These are phyloP conservation scores for Hydroisotoma schaefferi DNA, from an alignment of 2,888 invertebrate genomes.

Conservation along the genomic window DNA sequence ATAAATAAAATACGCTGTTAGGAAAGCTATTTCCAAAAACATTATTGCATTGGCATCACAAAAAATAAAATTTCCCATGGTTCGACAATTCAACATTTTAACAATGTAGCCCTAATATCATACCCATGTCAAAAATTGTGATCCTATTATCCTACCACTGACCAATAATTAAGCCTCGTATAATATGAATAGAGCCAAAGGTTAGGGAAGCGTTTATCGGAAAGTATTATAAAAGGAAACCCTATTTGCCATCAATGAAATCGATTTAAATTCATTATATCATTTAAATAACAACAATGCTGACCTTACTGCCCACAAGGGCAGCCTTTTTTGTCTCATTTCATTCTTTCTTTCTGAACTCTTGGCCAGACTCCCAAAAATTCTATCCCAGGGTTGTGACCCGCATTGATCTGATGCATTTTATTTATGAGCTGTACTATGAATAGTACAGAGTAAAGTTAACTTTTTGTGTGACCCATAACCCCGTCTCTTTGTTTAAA, in stretches of 20 bases:
- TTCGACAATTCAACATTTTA: background rate
- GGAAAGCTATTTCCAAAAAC: no score
- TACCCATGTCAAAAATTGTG: conserved; percentile 6
- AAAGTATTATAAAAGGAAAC: background rate
- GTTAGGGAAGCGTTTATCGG: no score
- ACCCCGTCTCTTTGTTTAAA: conserved; percentile 21
- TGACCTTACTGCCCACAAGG: conserved; percentile 35
- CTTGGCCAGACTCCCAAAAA: background rate
- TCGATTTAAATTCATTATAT: background rate
- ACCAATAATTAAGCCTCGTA: conserved; percentile 26
- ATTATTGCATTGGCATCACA: no score
- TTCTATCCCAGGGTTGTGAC: conserved; percentile 13
- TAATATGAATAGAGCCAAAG: conserved; percentile 16
- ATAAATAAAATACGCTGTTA: background rate
- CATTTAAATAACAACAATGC: conserved; percentile 32
- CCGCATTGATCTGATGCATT: conserved; percentile 12
- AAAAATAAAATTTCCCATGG: no score
- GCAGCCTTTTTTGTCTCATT: conserved; percentile 9
- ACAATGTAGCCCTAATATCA: background rate
- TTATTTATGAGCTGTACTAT: background rate
- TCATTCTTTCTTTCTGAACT: background rate
- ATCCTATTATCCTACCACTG: conserved; percentile 9
- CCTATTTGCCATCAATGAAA: conserved; percentile 11
- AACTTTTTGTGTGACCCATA: conserved; percentile 22
- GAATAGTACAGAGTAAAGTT: conserved; percentile 16